Base-by-base conservation (phyloP, 2,888 invertebrate species). In the Teinopalpus imperialis region DNA sequence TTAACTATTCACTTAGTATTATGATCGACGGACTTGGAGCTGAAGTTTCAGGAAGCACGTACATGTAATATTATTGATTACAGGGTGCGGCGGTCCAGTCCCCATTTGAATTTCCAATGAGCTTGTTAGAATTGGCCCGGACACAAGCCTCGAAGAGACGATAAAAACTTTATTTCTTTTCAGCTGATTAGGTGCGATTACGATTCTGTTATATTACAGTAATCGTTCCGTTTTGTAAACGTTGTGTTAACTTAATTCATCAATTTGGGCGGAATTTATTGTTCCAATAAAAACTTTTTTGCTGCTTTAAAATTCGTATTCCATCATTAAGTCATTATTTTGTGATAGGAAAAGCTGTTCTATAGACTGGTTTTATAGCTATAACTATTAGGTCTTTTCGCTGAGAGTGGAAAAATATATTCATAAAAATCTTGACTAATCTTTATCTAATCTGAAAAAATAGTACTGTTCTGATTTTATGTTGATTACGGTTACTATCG, bases 51-150 rank as follows among this genome's bases (percentile, higher is more conserved):
- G 81, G 75, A 81, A 77, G 72, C 83, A 81, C 82, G 82, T 86
- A 82, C 85, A 76, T 81, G 80, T 86, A 83, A 85, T 87, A 85
- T 86, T 86, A 87, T 88, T 87, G 87, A 88, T 88, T 81, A 81
- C 79, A 63, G 81, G 74, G 82, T 72, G 78, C 76, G 76, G 70
- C 71, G 73, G 80, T 75, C 78, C 75, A 73, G 71, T 66, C 65
- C n/a, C 72, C 60, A 87, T 87, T 87, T 87, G 87, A 88, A 88
- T 85, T 87, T 80, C 85, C 81, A 86, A 87, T 87, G 85, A 87
- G 86, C 81, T 85, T 81, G 86, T 86, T 87, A 87, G 74, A 81
- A 74, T 71, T 70, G 66, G 71, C 66, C 67, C 63, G 75, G 62
- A 73, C 72, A 69, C 68, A 66, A 66, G 62, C 61, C 62, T 66